Evolutionary conservation across 2,797 vertebrate species (phyloP).

Genomic region (Diglossa cyanea): DNA sequence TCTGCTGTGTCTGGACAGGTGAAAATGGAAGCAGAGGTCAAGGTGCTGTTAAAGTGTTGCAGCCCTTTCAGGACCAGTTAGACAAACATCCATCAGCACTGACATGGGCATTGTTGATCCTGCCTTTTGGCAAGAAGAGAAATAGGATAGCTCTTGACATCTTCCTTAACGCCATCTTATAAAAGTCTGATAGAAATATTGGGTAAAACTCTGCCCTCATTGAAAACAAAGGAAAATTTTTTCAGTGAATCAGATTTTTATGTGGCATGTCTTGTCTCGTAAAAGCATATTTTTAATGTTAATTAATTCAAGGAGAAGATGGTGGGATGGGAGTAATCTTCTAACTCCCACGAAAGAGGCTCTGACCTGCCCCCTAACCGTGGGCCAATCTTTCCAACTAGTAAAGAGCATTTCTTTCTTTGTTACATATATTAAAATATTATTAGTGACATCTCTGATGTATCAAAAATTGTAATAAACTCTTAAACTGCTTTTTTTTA

Average conservation of each 20-base stretch:
- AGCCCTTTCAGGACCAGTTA: background rate
- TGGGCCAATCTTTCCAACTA: background rate
- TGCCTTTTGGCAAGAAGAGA: background rate
- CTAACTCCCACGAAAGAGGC: background rate
- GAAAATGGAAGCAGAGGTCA: background rate
- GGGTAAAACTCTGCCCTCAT: background rate
- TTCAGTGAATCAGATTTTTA: background rate
- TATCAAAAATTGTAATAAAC: slow-evolving; percentile 14
- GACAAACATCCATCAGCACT: background rate
- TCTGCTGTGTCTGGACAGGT: background rate
- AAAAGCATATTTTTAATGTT: background rate
- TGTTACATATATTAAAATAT: background rate
- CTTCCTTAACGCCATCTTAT: background rate
- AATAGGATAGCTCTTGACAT: background rate
- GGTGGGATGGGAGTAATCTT: background rate
- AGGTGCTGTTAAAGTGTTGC: background rate
- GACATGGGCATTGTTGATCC: background rate
- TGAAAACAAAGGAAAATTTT: background rate
- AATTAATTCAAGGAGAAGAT: background rate
- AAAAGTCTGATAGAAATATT: background rate
- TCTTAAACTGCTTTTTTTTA: background rate
- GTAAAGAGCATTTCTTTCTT: background rate
- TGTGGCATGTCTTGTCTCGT: background rate
- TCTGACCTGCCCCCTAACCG: background rate
- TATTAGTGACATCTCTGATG: background rate